These are phyloP conservation scores for Alca torda DNA, from an alignment of 2,797 vertebrate genomes.

Conservation along the genomic window DNA sequence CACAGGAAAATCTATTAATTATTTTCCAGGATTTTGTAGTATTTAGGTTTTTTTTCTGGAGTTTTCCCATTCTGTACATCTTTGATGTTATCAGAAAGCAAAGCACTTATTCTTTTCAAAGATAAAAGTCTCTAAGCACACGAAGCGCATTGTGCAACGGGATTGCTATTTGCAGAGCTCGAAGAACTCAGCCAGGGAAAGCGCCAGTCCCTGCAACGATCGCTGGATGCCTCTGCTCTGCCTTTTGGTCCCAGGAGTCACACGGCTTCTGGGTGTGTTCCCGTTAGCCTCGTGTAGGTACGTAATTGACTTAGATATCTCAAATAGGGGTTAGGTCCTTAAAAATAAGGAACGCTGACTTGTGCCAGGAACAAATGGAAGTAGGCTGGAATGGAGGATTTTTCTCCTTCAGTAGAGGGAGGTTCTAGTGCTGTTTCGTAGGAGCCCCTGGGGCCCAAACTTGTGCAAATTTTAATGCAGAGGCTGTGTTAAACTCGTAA, in stretches of 20 bases:
- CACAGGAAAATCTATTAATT: slow-evolving; percentile 48
- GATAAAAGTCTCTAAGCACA: neutral
- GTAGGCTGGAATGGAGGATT: neutral
- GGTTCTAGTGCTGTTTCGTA: neutral
- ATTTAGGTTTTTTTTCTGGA: neutral
- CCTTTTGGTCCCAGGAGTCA: neutral
- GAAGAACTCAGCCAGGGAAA: neutral
- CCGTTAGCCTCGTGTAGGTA: neutral
- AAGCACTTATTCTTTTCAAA: neutral
- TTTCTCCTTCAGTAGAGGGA: fast-evolving
- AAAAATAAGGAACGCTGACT: neutral
- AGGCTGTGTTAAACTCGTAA: neutral
- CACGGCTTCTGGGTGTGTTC: neutral
- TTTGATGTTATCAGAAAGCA: neutral
- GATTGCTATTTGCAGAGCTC: neutral
- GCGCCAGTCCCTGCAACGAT: neutral
- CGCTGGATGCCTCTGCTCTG: neutral
- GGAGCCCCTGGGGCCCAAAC: neutral
- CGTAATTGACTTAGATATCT: neutral
- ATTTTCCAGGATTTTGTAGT: slow-evolving; percentile 19
- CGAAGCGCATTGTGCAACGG: neutral
- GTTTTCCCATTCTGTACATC: neutral
- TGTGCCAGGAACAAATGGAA: neutral
- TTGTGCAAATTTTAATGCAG: fast-evolving
- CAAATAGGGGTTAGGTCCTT: neutral